Conservation (phyloP, 2,113 vertebrate genomes). For the Xiphias gladius region DNA sequence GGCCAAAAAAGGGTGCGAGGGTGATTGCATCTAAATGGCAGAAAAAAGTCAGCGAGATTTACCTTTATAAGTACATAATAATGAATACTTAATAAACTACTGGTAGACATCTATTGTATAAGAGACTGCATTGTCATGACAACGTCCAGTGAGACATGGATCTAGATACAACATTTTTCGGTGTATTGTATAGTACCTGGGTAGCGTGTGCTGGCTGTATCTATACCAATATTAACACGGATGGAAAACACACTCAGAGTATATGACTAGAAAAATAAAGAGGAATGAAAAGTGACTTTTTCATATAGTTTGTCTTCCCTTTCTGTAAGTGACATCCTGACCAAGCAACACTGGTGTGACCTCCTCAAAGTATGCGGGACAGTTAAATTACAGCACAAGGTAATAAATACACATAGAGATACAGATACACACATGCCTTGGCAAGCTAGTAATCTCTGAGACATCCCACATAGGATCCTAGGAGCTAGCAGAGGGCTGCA, state of each 20-base stretch:
- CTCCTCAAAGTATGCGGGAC: slow-evolving; percentile 58
- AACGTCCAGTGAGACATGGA: neutral
- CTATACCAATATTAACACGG: neutral
- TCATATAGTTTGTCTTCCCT: neutral
- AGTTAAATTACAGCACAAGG: slow-evolving; percentile 54
- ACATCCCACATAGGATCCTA: slow-evolving; percentile 34
- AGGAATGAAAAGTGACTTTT: neutral
- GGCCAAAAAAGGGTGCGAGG: slow-evolving; percentile 5
- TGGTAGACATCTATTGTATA: neutral
- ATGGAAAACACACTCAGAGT: neutral
- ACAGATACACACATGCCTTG: slow-evolving; percentile 26
- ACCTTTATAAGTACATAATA: neutral
- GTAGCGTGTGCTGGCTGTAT: neutral
- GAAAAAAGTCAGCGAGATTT: slow-evolving; percentile 6
- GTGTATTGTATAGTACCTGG: neutral
- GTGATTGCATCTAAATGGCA: slow-evolving; percentile 32
- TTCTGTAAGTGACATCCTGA: neutral
- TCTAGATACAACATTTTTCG: neutral
- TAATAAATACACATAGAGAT: slow-evolving; percentile 18
- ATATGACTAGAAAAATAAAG: neutral
- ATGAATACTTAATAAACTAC: slow-evolving; percentile 6
- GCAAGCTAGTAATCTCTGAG: slow-evolving; percentile 42
- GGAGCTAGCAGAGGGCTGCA: slow-evolving; percentile 39
- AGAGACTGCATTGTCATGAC: slow-evolving; percentile 17
- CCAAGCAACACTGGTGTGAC: slow-evolving; percentile 19